Conservation (phyloP, 2,113 vertebrate genomes). For the Passer domesticus region DNA sequence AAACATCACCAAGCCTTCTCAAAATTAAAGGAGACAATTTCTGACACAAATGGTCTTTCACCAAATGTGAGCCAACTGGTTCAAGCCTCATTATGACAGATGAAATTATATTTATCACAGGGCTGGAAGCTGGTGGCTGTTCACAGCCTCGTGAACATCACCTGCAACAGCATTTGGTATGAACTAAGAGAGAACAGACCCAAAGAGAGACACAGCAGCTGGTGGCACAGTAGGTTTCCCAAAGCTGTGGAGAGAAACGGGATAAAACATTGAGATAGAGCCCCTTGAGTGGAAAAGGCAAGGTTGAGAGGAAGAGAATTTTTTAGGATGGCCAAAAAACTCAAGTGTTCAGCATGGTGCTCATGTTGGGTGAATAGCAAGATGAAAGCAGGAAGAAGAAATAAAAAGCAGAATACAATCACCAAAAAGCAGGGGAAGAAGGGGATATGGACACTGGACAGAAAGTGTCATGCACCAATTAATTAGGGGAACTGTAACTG, state of each 20-base stretch:
- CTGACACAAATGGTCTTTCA: background rate
- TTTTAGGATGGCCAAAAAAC: background rate
- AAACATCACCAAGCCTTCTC: background rate
- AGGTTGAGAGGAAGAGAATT: background rate
- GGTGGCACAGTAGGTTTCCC: slow-evolving; percentile 28
- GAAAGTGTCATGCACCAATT: background rate
- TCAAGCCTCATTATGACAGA: slow-evolving; percentile 13
- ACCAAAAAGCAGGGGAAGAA: background rate
- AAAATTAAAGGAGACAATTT: background rate
- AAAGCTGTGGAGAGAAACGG: background rate
- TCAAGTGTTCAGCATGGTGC: rapidly evolving
- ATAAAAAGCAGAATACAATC: background rate
- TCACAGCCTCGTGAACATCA: background rate
- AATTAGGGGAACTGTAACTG: background rate
- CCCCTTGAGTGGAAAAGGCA: background rate
- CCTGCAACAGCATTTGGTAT: background rate
- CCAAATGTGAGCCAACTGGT: background rate
- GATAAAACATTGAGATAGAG: background rate
- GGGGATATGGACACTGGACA: too few relatives aligned
- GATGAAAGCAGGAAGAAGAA: background rate
- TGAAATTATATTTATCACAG: slow-evolving; percentile 10
- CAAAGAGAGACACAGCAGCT: slow-evolving; percentile 17
- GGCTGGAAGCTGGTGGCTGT: slow-evolving; percentile 7
- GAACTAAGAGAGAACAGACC: background rate
- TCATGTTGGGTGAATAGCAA: background rate